A percentile compares a stretch with the other conserved stretches of the same genome.
Evolutionary conservation across 2,888 invertebrate genomes (phyloP).

Genomic region (Plagiodera versicolora): DNA sequence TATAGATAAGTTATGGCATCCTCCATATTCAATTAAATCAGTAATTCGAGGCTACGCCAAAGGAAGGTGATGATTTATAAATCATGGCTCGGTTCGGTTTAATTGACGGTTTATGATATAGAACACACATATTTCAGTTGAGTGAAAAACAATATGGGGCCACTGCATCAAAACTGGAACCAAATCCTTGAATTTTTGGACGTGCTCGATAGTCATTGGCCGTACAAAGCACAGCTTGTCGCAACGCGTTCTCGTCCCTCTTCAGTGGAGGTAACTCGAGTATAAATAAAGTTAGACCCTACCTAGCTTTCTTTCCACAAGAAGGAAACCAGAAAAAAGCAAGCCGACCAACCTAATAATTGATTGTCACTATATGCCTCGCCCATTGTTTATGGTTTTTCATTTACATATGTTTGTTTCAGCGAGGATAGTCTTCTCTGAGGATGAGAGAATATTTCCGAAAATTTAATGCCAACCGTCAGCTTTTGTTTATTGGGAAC

Average conservation of each 20-base stretch:
- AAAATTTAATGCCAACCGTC: conserved; percentile 40
- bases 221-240: too few species aligned
- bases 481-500: conserved; percentile 39
- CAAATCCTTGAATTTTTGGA: too few species aligned
- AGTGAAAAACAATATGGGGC: too few species aligned
- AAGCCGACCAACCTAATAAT: conserved; percentile 40
- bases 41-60: conserved; percentile 31
- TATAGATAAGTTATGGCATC: conserved; percentile 24
- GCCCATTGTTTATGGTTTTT: conserved; percentile 47
- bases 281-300: not conserved
- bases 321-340: not conserved
- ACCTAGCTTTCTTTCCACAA: not conserved
- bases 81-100: not conserved
- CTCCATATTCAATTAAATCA: conserved; percentile 35
- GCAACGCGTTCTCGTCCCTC: too few species aligned
- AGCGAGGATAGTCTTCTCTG: not conserved
- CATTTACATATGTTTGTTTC: conserved; percentile 43
- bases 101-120: too few species aligned
- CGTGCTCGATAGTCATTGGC: too few species aligned
- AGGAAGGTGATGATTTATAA: conserved; percentile 2
- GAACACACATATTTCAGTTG: too few species aligned
- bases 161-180: too few species aligned
- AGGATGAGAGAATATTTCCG: conserved; percentile 28
- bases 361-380: conserved; percentile 47
- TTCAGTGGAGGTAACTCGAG: too few species aligned